Percentiles rank a stretch among this genome's conserved stretches.
phyloP scores from a whole-genome alignment of 2,888 invertebrate species.

The Lochmaea crataegi region DNA sequence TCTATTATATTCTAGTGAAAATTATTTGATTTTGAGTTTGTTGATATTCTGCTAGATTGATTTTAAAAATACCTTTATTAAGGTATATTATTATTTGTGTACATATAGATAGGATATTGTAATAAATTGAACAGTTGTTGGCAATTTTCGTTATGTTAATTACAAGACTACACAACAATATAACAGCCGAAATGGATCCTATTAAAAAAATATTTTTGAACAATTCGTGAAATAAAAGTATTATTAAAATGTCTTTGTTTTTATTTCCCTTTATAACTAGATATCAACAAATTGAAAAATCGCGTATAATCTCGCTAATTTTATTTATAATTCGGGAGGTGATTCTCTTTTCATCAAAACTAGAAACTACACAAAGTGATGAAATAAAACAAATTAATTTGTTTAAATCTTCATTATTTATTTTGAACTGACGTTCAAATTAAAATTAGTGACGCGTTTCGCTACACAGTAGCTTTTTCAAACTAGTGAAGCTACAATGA shows the following conservation, averaged over 20 bases:
- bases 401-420: too few relatives aligned
- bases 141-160: slow-evolving; percentile 10
- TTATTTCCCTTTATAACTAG: not conserved
- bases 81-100: slow-evolving; percentile 20
- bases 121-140: slow-evolving; percentile 18
- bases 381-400: too few relatives aligned
- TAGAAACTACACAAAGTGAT: too few relatives aligned
- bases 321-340: too few relatives aligned
- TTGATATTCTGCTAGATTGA: not conserved
- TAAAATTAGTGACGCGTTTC: too few relatives aligned
- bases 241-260: not conserved
- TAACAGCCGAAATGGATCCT: slow-evolving; percentile 2
- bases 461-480: too few relatives aligned
- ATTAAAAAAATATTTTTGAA: slow-evolving; percentile 20
- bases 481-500: too few relatives aligned
- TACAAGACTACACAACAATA: slow-evolving; percentile 6
- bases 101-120: slow-evolving; percentile 25
- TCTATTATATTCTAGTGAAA: not conserved
- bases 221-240: slow-evolving; percentile 13
- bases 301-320: too few relatives aligned
- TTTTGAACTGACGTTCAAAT: too few relatives aligned
- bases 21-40: not conserved
- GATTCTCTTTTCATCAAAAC: too few relatives aligned
- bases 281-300: too few relatives aligned
- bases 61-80: slow-evolving; percentile 22